A percentile compares a stretch with the other conserved stretches of the same genome.
These are phyloP conservation scores for Antheraea pernyi DNA, from an alignment of 1,140 invertebrate genomes.

Conservation along the genomic window DNA sequence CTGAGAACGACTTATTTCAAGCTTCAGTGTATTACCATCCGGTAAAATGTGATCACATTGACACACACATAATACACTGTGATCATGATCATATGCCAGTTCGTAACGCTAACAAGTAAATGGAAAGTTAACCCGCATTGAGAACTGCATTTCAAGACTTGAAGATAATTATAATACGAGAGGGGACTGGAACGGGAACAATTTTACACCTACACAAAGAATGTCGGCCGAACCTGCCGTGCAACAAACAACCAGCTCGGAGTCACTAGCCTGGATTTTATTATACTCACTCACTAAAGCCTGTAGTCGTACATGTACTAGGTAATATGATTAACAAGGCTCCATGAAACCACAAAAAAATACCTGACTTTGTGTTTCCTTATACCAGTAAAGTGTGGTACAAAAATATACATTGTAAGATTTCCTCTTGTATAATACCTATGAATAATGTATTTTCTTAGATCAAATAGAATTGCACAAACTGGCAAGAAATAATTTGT, in stretches of 20 bases:
- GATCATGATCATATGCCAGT: no score
- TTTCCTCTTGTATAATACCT: background rate
- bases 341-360: background rate
- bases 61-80: no score
- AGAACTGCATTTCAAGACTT: background rate
- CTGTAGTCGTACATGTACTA: background rate
- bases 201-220: constrained; percentile 1
- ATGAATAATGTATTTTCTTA: no score
- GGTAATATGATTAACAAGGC: background rate
- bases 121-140: no score
- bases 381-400: background rate
- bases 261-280: background rate
- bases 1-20: no score
- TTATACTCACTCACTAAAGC: background rate
- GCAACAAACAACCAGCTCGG: background rate
- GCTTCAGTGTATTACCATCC: no score
- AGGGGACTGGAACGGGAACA: background rate
- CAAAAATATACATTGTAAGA: background rate
- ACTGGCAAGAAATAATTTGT: no score
- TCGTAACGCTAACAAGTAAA: no score
- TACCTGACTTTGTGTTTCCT: background rate
- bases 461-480: no score
- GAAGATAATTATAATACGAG: background rate
- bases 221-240: background rate
- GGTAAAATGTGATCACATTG: no score